phyloP scores from a whole-genome alignment of 2,797 vertebrate species.

The Phrynocephalus guinanensis region DNA sequence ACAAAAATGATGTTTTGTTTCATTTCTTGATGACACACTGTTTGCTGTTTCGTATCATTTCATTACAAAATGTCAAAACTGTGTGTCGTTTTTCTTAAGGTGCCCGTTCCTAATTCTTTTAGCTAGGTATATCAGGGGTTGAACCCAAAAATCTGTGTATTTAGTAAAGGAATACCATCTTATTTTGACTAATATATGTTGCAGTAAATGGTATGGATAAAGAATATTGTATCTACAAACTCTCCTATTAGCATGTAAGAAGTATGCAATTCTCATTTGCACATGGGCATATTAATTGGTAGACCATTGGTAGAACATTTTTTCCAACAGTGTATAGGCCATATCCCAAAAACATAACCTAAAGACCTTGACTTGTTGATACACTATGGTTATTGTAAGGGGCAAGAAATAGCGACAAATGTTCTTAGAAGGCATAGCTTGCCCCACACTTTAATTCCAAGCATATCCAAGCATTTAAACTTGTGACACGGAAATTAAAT shows the following conservation, averaged over 20 bases:
- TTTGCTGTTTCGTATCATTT: no score
- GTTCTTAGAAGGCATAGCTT: neutral
- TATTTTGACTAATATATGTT: neutral
- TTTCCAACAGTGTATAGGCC: neutral
- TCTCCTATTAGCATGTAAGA: neutral
- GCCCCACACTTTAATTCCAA: neutral
- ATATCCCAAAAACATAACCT: neutral
- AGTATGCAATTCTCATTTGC: no score
- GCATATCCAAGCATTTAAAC: neutral
- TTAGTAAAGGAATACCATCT: neutral
- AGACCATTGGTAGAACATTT: neutral
- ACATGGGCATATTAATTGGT: no score
- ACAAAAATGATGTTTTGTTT: no score
- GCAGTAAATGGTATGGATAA: neutral
- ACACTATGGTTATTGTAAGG: neutral
- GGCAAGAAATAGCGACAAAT: neutral
- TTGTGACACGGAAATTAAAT: neutral
- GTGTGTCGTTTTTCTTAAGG: no score
- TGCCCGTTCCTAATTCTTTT: neutral
- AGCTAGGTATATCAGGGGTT: neutral
- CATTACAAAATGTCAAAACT: no score
- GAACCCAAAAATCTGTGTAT: neutral
- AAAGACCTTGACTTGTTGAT: neutral
- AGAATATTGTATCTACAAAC: neutral
- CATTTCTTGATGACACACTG: no score